Base-by-base conservation (phyloP, 2,888 invertebrate genomes). In the Palloptera scutellata region DNA sequence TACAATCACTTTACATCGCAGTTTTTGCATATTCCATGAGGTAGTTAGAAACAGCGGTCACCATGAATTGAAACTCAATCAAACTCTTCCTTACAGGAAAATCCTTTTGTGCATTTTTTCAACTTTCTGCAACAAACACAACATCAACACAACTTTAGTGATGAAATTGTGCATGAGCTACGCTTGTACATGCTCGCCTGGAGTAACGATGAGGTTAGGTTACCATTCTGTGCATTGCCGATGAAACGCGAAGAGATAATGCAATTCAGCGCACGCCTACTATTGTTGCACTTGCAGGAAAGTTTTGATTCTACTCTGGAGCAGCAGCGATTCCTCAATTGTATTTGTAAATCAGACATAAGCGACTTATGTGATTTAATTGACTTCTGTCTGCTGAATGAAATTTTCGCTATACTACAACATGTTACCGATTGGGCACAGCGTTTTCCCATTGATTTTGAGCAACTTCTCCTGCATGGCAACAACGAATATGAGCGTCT, bases 1-100 rank as follows among this genome's bases (percentile, higher is more conserved):
- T 74, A 84, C 89, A 8, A 86, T 86, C 51, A 90, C 90, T 0
- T 79, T 93, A 30, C 86, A 88, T 59, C 88, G 90, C 75, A 90
- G 92, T 69, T 88, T 91, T 77, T 83, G 87, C 57, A 89, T 93
- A 74, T 93, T 93, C 81, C 88, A 91, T 83, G 89, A 90, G 74
- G 90, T 91, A 64, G 89, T 88, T 80, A 88, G 89, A 12, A 8
- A 40, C 15, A 1, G 9, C 10, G 1, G 45, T 40, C 30, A 12
- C 30, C 9, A 11, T 43, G 19, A 13, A 20, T 10, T 19, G 1
- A 40, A 53, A 12, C 30, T 30, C 30, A 2, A 30, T 30, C 3
- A 30, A 30, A 30, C 30, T 30, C 6, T 30, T 30, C 30, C 30
- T 30, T 86, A 85, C 55, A 92, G 92, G 88, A 91, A 20, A 90